Base-by-base conservation (phyloP, 2,113 vertebrate genomes). In the Prionailurus viverrinus region DNA sequence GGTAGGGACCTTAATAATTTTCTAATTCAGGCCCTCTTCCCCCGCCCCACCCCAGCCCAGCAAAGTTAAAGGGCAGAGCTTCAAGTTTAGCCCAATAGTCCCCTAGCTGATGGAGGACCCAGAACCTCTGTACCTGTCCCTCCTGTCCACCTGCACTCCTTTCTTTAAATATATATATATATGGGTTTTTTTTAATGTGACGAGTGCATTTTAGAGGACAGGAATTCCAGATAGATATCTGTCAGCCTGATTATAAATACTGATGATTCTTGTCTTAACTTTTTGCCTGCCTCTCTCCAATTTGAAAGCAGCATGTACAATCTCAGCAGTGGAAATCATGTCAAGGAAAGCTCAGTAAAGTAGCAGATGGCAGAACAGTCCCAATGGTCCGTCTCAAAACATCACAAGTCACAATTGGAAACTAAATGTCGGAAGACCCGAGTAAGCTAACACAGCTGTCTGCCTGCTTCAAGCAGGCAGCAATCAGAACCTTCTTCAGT, bases 321-420 rank as follows among this genome's bases (percentile, higher is more conserved):
- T 66, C 76, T 88, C 95, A 69, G 53, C 65, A 74, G 48, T 69
- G 80, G 74, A 69, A 84, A 92, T 55, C 74, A 14, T n/a, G 55
- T 95, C 89, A 86, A 68, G 45, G 81, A 94, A 89, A 96, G 84
- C 33, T 85, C 76, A 55, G 51, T 55, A 84, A 96, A 95, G 39
- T 65, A 89, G 51, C 74, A 89, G 41, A 45, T 36, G 85, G 61
- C 85, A 85, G 71, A 81, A 71, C 23, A n/a, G 76, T 51, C 63
- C 58, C 48, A 90, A 45, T 7, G 41, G 66, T 36, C 36, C 25
- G 1, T 66, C 41, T 97, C 69, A 80, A 90, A 91, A 87, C 0
- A 39, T 63, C 80, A 69, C 87, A 86, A 66, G 65, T 84, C 16
- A 63, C 76, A 94, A 78, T 12, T 36, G 78, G 65, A 88, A 96